A percentile compares a stretch with the other conserved stretches of the same genome.
Evolutionary conservation across 2,113 vertebrate genomes (phyloP).

Genomic region (Ornithorhynchus anatinus): DNA sequence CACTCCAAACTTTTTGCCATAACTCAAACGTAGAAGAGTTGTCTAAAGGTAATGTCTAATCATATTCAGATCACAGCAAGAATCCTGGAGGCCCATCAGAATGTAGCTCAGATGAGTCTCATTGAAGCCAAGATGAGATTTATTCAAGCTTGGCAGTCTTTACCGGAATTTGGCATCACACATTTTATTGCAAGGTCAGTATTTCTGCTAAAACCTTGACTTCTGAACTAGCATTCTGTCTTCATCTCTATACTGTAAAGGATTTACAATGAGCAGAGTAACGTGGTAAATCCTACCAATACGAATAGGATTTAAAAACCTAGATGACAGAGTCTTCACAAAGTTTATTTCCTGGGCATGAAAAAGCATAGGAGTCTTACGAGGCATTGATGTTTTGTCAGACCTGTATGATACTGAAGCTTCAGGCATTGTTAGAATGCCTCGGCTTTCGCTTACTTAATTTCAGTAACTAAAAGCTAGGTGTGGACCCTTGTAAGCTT

Average conservation of each 20-base stretch:
- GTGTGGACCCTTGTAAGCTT: not conserved
- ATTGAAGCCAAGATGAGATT: slow-evolving; percentile 99
- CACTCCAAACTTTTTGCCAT: not conserved
- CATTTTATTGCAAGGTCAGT: slow-evolving; percentile 94
- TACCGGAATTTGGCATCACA: slow-evolving; percentile 98
- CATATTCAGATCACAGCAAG: slow-evolving; percentile 87
- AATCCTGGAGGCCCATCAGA: slow-evolving; percentile 97
- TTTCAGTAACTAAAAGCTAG: not conserved
- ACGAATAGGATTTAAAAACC: too few relatives aligned
- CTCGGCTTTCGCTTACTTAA: fast-evolving
- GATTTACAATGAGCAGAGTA: too few relatives aligned
- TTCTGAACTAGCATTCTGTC: too few relatives aligned
- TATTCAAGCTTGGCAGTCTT: slow-evolving; percentile 97
- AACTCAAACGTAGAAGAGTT: not conserved
- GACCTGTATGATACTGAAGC: too few relatives aligned
- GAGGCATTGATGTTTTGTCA: too few relatives aligned
- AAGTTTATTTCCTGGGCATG: too few relatives aligned
- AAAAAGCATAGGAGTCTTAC: too few relatives aligned
- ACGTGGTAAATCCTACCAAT: too few relatives aligned
- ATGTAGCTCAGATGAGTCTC: slow-evolving; percentile 98
- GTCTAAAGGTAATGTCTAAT: slow-evolving; percentile 37
- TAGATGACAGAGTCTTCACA: too few relatives aligned
- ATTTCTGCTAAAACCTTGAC: not conserved
- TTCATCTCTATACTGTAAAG: too few relatives aligned
- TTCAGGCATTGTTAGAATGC: too few relatives aligned